These are phyloP conservation scores for Tachysurus vachellii DNA, from an alignment of 2,113 vertebrate species.

Conservation along the genomic window DNA sequence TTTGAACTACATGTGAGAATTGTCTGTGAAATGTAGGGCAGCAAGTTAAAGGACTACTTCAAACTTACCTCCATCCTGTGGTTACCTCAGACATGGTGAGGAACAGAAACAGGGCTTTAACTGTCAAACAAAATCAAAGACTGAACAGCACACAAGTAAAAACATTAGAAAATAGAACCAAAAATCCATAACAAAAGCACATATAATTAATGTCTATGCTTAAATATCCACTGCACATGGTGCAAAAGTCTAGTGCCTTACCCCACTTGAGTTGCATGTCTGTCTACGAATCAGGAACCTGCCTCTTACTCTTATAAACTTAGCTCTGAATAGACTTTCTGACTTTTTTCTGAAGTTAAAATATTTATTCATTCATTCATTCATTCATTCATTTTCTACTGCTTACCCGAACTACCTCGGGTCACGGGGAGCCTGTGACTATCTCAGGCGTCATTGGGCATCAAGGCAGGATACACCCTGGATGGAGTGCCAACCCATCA, in stretches of 20 bases:
- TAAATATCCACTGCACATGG: background rate
- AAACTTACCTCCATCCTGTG: background rate
- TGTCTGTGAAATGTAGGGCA: constrained; percentile 40
- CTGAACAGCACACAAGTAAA: background rate
- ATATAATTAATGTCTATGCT: background rate
- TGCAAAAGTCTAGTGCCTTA: no score
- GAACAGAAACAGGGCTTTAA: background rate
- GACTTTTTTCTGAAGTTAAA: background rate
- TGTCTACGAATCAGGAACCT: no score
- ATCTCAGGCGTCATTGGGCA: no score
- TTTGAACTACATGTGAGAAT: constrained; percentile 27
- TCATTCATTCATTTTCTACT: no score
- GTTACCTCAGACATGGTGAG: background rate
- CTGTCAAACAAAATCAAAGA: background rate
- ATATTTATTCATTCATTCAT: no score
- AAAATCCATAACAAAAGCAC: background rate
- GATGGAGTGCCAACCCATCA: no score
- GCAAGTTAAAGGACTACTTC: background rate
- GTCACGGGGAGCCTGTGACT: no score
- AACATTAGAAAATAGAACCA: background rate
- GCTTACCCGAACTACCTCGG: no score
- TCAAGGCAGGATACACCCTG: no score
- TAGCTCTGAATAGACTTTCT: background rate
- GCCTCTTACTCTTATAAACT: background rate
- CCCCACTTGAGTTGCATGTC: no score